These are phyloP conservation scores for Picathartes gymnocephalus DNA, from an alignment of 2,113 vertebrate species.

Conservation along the genomic window DNA sequence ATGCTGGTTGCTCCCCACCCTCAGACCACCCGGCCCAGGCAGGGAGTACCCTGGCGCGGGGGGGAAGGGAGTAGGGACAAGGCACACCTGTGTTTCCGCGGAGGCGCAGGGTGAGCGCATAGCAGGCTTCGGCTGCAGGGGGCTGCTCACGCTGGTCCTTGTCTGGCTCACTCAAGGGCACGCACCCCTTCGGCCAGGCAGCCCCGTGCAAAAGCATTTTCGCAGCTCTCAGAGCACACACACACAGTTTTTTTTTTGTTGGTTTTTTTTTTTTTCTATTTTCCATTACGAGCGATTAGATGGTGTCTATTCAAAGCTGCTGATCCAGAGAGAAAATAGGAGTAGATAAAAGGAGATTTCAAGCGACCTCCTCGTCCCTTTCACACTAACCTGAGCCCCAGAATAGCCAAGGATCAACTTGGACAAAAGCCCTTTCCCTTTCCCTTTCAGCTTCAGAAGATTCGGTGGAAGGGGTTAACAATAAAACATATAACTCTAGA, in stretches of 20 bases:
- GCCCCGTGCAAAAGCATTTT: conserved; percentile 56
- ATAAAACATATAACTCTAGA: conserved; percentile 74
- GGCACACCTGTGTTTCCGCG: neutral
- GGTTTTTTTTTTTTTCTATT: neutral
- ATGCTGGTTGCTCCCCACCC: neutral
- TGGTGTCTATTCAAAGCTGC: conserved; percentile 92
- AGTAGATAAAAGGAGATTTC: conserved; percentile 96
- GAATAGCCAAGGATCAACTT: conserved; percentile 89
- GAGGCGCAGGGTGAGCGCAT: neutral
- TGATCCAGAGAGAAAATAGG: conserved; percentile 92
- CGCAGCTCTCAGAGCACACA: conserved; percentile 60
- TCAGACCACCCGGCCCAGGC: neutral
- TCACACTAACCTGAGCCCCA: conserved; percentile 92
- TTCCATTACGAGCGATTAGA: conserved; percentile 90
- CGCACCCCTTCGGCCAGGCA: neutral
- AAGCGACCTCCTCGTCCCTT: conserved; percentile 93
- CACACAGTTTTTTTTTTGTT: neutral
- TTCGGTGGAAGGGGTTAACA: conserved; percentile 78
- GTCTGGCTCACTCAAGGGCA: neutral
- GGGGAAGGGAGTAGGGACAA: neutral
- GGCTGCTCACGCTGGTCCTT: neutral
- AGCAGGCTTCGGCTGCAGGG: no score
- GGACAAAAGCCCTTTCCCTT: conserved; percentile 85
- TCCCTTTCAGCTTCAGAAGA: conserved; percentile 83
- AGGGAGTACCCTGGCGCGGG: fast-evolving